Conservation (phyloP, 1,140 invertebrate species). For the Bradysia coprophila region DNA sequence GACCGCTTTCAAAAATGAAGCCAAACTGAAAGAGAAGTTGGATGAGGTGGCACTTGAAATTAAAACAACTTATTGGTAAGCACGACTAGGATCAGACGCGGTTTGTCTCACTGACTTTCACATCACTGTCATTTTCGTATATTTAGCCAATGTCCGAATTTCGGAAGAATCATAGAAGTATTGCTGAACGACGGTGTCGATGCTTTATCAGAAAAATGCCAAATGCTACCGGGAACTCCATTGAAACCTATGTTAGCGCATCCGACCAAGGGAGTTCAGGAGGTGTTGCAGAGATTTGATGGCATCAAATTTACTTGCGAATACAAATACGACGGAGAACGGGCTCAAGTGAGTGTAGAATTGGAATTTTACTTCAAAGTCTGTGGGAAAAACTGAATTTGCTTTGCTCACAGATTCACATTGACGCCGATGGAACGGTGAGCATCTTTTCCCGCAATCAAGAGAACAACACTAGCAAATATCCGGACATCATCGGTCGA, state of each 20-base stretch:
- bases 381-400: no score
- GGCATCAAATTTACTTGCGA: constrained; percentile 91
- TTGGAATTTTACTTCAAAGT: no score
- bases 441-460: constrained; percentile 92
- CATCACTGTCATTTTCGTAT: no score
- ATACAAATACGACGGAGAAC: constrained; percentile 98
- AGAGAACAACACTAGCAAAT: constrained; percentile 95
- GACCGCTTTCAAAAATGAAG: constrained; percentile 38
- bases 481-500: constrained; percentile 83
- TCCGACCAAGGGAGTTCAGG: constrained; percentile 82
- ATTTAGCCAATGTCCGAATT: constrained; percentile 86
- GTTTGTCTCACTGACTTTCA: constrained; percentile 3
- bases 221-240: constrained; percentile 82
- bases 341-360: constrained; percentile 62
- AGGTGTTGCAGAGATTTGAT: constrained; percentile 85
- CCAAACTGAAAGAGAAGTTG: constrained; percentile 61
- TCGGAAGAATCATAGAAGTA: constrained; percentile 68
- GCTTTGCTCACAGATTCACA: constrained; percentile 44
- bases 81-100: no score
- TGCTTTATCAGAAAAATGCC: constrained; percentile 63
- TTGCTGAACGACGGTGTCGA: constrained; percentile 65
- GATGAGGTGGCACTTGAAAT: constrained; percentile 61
- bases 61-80: constrained; percentile 86
- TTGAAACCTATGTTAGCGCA: constrained; percentile 98
- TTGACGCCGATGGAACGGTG: constrained; percentile 44